Base-by-base conservation (phyloP, 2,888 invertebrate genomes). In the Salticus scenicus region DNA sequence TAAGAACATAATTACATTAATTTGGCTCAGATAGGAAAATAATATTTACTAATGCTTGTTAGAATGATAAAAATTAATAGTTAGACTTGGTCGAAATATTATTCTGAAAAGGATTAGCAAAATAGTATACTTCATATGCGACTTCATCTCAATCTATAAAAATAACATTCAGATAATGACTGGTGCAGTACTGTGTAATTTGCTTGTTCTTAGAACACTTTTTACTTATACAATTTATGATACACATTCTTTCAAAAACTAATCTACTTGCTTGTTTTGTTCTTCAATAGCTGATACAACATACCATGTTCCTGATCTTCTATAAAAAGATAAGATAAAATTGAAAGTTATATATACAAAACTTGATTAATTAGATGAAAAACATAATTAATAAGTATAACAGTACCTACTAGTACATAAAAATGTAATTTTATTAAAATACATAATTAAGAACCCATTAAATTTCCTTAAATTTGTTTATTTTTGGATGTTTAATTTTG, bases 81-180 rank as follows among this genome's bases (percentile, higher is more conserved):
- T 14, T 47, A 47, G n/a, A 47, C 42, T 47, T 47, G 42, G 10
- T 47, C 42, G 17, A 47, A 47, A 47, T 17, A 10, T 14, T 7
- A 47, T 47, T 47, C 42, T 47, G 14, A 47, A 47, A 47, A 47
- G 2, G 42, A 47, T 47, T 47, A 47, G 42, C 42, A 47, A 47
- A 47, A 47, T 47, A 47, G 42, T 47, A 47, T 47, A 10, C 69
- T 63, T 77, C 67, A 30, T 71, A 72, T 47, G 72, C 66, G 66
- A 33, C 41, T 84, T 84, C 78, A 73, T 84, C 77, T 84, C 77
- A 57, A 73, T 67, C 83, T 84, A 77, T 73, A 84, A 84, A 84
- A 84, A 84, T 84, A 84, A 84, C 77, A 84, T 77, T 84, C 73
- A 77, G 37, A 77, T 77, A 77, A 77, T 84, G 83, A 84, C 77